Conservation (phyloP, 2,888 invertebrate species). For the Blastobasis lacticolella region DNA sequence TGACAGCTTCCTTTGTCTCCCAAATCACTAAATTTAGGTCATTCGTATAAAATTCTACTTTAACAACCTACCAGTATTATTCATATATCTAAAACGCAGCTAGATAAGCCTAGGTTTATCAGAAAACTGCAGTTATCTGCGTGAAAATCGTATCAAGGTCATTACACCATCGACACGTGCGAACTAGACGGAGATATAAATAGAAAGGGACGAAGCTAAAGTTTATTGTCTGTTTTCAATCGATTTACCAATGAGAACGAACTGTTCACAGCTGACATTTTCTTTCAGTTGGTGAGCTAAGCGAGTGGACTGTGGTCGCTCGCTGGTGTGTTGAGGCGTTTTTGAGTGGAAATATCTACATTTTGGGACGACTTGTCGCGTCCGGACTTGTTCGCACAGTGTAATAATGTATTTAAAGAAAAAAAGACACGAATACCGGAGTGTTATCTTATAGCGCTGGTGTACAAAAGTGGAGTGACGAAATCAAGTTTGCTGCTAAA, state of each 20-base stretch:
- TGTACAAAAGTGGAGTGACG: conserved; percentile 58
- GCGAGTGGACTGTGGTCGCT: conserved; percentile 45
- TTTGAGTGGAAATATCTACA: conserved; percentile 33
- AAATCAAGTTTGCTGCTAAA: conserved; percentile 42
- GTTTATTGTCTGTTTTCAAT: conserved; percentile 52
- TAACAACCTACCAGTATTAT: conserved; percentile 11
- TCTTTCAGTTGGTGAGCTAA: conserved; percentile 46
- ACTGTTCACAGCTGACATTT: conserved; percentile 64
- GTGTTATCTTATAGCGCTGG: conserved; percentile 74
- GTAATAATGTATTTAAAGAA: conserved; percentile 73
- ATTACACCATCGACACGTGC: conserved; percentile 23
- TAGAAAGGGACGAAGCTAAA: conserved; percentile 34
- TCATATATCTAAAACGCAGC: conserved; percentile 13
- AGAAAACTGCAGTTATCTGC: conserved; percentile 18
- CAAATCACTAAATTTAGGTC: conserved; percentile 49
- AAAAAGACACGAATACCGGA: conserved; percentile 68
- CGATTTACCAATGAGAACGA: conserved; percentile 68
- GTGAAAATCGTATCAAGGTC: conserved; percentile 45
- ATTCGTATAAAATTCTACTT: conserved; percentile 9
- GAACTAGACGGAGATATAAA: conserved; percentile 34
- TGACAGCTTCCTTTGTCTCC: conserved; percentile 63
- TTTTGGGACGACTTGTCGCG: conserved; percentile 60
- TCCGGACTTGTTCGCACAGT: conserved; percentile 59
- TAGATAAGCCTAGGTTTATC: conserved; percentile 6
- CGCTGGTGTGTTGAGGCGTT: conserved; percentile 32